Evolutionary conservation across 2,888 invertebrate species (phyloP).

Genomic region (Arge pagana): DNA sequence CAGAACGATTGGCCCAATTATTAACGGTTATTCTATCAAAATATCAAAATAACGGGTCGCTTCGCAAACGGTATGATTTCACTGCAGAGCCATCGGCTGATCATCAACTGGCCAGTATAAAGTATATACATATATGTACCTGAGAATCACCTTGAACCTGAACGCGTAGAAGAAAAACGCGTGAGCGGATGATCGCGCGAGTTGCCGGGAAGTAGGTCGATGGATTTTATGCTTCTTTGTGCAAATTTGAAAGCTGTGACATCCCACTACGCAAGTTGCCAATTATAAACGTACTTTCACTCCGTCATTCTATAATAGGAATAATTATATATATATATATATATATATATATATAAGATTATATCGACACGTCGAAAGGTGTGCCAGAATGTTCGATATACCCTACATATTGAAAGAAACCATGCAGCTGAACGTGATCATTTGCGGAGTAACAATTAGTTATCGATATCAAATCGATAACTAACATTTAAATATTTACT

Average conservation of each 20-base stretch:
- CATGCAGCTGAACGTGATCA: too few relatives aligned
- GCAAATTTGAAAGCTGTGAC: constrained; percentile 18
- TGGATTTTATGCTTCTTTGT: constrained; percentile 15
- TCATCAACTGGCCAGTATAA: constrained; percentile 6
- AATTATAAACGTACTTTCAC: constrained; percentile 18
- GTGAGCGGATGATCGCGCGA: constrained; percentile 2
- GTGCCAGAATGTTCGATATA: too few relatives aligned
- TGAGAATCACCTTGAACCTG: constrained; percentile 20
- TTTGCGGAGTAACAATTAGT: too few relatives aligned
- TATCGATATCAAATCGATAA: too few relatives aligned
- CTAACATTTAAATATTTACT: too few relatives aligned
- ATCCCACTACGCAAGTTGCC: constrained; percentile 8
- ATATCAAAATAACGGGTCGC: constrained; percentile 18
- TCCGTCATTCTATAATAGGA: constrained; percentile 13
- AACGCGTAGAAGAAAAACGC: neutral
- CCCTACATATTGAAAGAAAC: too few relatives aligned
- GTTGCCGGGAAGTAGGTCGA: constrained; percentile 11
- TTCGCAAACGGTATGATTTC: constrained; percentile 17
- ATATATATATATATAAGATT: too few relatives aligned
- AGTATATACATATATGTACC: neutral
- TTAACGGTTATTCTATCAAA: constrained; percentile 22
- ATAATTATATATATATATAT: constrained; percentile 7
- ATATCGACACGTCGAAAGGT: constrained; percentile 6
- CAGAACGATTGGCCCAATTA: constrained; percentile 7
- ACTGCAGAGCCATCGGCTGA: constrained; percentile 10